Conservation (phyloP, 2,113 vertebrate genomes). For the Origma solitaria region DNA sequence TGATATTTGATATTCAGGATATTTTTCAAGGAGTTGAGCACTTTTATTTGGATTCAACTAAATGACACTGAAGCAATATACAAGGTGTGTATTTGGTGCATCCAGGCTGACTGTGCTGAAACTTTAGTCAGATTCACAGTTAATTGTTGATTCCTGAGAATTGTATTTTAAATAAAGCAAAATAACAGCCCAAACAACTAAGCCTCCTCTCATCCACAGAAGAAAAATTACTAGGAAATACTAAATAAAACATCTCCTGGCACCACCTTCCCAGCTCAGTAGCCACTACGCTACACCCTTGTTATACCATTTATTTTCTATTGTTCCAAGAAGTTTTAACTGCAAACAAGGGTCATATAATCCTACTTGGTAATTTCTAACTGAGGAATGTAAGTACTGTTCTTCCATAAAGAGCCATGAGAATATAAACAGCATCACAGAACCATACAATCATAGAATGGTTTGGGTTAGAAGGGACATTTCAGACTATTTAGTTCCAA, state of each 20-base stretch:
- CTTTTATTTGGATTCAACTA: not conserved
- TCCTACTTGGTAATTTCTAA: not conserved
- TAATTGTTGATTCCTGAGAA: not conserved
- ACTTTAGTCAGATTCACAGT: not conserved
- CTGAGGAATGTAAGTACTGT: not conserved
- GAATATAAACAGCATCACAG: not conserved
- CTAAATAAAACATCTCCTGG: not conserved
- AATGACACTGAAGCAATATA: not conserved
- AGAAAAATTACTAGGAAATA: not conserved
- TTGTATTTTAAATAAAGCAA: not conserved
- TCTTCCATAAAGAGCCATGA: not conserved
- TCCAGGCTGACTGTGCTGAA: not conserved
- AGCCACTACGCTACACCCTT: not conserved
- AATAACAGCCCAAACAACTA: not conserved
- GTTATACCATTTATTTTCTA: not conserved
- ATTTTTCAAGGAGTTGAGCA: not conserved
- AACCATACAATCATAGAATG: not conserved
- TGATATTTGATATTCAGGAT: not conserved
- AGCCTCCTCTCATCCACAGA: not conserved
- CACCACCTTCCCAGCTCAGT: not conserved
- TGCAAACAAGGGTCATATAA: rapidly evolving
- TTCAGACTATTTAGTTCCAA: not conserved
- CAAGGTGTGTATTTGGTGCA: not conserved
- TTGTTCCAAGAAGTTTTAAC: not conserved
- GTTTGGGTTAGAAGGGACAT: not conserved